Conservation (phyloP, 2,888 invertebrate genomes). For the Entomobrya proxima region DNA sequence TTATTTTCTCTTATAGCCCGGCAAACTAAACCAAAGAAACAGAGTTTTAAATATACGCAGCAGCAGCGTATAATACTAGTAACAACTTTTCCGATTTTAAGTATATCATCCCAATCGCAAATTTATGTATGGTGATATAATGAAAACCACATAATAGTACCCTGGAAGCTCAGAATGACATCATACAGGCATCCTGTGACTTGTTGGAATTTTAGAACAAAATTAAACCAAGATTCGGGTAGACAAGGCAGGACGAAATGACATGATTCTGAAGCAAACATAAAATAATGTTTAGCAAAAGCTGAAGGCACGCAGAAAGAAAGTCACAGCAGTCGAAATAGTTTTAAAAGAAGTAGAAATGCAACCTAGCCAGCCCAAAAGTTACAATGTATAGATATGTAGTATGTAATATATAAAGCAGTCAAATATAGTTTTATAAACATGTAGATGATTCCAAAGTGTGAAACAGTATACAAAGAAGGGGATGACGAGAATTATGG, state of each 20-base stretch:
- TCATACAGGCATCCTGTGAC: slow-evolving; percentile 39
- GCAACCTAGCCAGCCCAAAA: no score
- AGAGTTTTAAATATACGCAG: no score
- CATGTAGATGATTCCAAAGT: background rate
- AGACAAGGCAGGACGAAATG: slow-evolving; percentile 42
- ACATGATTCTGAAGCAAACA: slow-evolving; percentile 28
- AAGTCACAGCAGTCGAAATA: background rate
- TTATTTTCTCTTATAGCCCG: background rate
- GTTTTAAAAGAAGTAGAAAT: no score
- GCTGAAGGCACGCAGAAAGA: background rate
- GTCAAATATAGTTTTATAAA: no score
- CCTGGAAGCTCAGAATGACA: slow-evolving; percentile 16
- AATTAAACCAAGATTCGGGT: slow-evolving; percentile 55
- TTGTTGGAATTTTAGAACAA: slow-evolving; percentile 45
- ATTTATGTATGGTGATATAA: background rate
- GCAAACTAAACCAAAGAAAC: no score
- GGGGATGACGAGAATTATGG: slow-evolving; percentile 69
- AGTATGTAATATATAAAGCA: no score
- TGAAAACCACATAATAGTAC: slow-evolving; percentile 24
- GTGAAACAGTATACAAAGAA: background rate
- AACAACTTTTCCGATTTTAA: background rate
- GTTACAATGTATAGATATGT: no score
- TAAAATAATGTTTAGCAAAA: slow-evolving; percentile 34
- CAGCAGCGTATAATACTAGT: no score
- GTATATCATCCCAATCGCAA: background rate